Evolutionary conservation across 2,113 vertebrate genomes (phyloP), one percentile per base, ranked within the genome.

Genomic region (Forbesichthys papilliferus): DNA sequence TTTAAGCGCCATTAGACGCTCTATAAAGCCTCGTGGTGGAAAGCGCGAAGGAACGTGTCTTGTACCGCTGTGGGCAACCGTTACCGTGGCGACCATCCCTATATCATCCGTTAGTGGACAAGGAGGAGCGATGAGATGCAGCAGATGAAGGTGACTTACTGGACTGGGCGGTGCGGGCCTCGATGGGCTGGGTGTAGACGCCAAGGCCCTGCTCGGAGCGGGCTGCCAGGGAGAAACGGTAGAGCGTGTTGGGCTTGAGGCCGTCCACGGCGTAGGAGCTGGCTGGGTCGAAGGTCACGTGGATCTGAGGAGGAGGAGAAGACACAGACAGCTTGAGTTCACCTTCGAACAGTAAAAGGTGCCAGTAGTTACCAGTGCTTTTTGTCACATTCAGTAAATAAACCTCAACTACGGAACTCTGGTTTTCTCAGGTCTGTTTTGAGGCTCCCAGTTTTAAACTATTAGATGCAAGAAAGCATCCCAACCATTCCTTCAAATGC

Each of bases 141-240:
- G 13, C 1, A 69, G 46, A 62, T 10, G 1, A 7, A 7, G 55
- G 9, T 20, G 42, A 96, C 96, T 98, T 94, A 98, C 96, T 98
- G 79, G 96, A 98, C 85, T 98, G 96, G 34, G 95, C 95, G 0
- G 96, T 98, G 83, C 94, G 93, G 73, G 94, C 94, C 87, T 97
- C 94, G 0, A 96, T 91, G 0, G 88, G 91, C 58, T 96, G 94
- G 0, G 96, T 98, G 84, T 93, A 96, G 84, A 97, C 96, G 1
- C 96, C 96, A 61, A 97, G 89, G 7, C 96, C 96, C 87, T 96
- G 87, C 69, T 96, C 95, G 0, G 96, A 97, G 52, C 93, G 94
- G 68, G 96, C 96, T 0, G 95, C 96, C 86, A 98, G 87, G 3
- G 93, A 93, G 88, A 98, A 98, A 65, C 42, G 90, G 86, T 98